Evolutionary conservation across 2,888 invertebrate genomes (phyloP), one percentile per base, ranked within the genome.

Genomic region (Hartigia nigra): DNA sequence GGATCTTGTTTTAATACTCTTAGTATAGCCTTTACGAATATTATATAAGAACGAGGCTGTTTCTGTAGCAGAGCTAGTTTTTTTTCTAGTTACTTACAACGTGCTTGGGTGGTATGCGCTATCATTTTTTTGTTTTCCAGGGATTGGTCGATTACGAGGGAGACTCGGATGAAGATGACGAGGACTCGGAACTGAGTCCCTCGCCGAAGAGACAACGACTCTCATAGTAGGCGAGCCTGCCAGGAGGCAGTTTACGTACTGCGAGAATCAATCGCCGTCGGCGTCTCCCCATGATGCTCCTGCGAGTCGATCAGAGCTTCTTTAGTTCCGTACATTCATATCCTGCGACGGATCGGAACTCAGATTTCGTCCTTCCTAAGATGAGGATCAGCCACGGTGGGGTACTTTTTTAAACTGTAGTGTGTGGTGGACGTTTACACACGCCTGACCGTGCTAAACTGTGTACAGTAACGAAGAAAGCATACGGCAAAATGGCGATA

Each of bases 61-160:
- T 55, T 2, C 9, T 55, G 9, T 55, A 55, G 55, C 23, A 55
- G 23, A 55, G 14, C 55, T 55, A 55, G 55, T 55, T 55, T 55
- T 55, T 55, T 2, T 23, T 55, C 9, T 9, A 55, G 23, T 55
- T 2, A 55, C 23, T 23, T 55, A 55, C 55, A 9, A 55, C 23
- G 23, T 55, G 55, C 9, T 23, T 55, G 23, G 23, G 55, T 55
- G 55, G 55, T 55, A 23, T 23, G 14, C 23, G 9, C 55, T 55
- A 31, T 72, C 31, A 72, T 31, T 72, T 72, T 0, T 72, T 72
- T n/a, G n/a, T n/a, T 77, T 91, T 89, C 36, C 91, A 97, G 97
- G 97, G 98, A 86, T 94, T 99, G 89, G 99, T 99, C 82, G 99
- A 99, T 92, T 99, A 99, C 90, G 98, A 99, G 91, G 98, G 97